Base-by-base conservation (phyloP, 2,797 vertebrate genomes). In the Ptychadena robeensis region DNA sequence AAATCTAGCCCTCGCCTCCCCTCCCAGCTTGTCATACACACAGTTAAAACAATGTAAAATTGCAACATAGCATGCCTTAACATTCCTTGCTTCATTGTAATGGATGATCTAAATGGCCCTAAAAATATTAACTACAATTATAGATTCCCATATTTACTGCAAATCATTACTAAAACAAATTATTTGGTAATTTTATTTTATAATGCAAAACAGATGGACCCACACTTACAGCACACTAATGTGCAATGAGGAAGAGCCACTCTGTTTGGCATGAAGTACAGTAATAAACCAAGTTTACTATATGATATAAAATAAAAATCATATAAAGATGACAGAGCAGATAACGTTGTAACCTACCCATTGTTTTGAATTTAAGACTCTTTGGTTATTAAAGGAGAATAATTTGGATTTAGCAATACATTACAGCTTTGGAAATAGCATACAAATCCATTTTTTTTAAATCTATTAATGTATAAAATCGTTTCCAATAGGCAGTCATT, bases 251-350 rank as follows among this genome's bases (percentile, higher is more conserved):
- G 65, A 22, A 61, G n/a, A 61, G 59, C 25, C 18, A 67, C 32
- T 35, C 65, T 67, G n/a, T 67, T 67, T 34, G 18, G 18, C 34
- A 8, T 34, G n/a, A 66, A 67, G 32, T 35, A n/a, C 65, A 34
- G 22, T 35, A 67, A 67, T 67, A 67, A 67, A 34, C 35, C 65
- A 67, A 10, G 18, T 67, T 67, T 35, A 35, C 25, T 67, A 35
- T 18, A 8, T 67, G 32, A 35, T 4, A 66, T 37, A 35, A 67
- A 67, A 67, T 27, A 35, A 22, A 67, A 37, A 37, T 35, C 2
- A 34, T 35, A 67, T 67, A 67, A 67, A 67, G 8, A 31, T 22
- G 15, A 35, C 65, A 67, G 34, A 66, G 65, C 65, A 22, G n/a
- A 37, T 35, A 67, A 67, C 30, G n/a, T 8, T 34, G 34, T 22